Base-by-base conservation (phyloP, 2,113 vertebrate genomes). In the Cynopterus brachyotis region DNA sequence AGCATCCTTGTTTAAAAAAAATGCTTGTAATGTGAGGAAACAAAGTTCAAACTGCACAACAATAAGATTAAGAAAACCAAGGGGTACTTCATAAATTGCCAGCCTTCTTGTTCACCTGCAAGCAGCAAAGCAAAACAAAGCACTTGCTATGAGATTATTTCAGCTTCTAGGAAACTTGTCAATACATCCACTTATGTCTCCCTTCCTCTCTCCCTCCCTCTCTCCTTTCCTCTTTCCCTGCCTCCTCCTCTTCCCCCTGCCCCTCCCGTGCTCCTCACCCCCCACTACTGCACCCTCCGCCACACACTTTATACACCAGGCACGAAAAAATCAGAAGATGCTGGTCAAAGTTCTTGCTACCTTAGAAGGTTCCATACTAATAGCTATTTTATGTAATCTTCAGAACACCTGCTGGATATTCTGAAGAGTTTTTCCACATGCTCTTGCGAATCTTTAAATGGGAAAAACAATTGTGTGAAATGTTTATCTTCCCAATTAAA, bases 401-500 rank as follows among this genome's bases (percentile, higher is more conserved):
- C 15, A 79, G 19, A 88, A 53, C 15, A 89, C 50, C 66, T 95
- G 26, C 9, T 89, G 11, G n/a, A 22, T 92, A 26, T 32, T 13
- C 40, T 22, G 9, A 94, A 64, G 47, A 30, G 0, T 62, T 92
- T 95, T 89, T 47, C 86, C 59, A 22, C 6, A 3, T 87, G 8
- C 16, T 78, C 22, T 69, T 70, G 17, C 89, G 90, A 89, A 82
- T 64, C 19, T 53, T n/a, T 91, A 60, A 88, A 15, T 75, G 47
- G 26, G 15, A 53, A 94, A 86, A 89, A 28, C 79, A 86, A 82
- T 91, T 92, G 13, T 50, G n/a, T 85, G 45, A 89, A 95, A 92
- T 95, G 47, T 96, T 94, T 96, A 79, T 85, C 81, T n/a, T 59
- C n/a, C 11, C 30, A 84, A 85, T 97, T 93, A 92, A 95, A 94